A percentile compares a stretch with the other conserved stretches of the same genome.
Conservation (phyloP, 2,888 invertebrate species). For the Tetragonula carbonaria region DNA sequence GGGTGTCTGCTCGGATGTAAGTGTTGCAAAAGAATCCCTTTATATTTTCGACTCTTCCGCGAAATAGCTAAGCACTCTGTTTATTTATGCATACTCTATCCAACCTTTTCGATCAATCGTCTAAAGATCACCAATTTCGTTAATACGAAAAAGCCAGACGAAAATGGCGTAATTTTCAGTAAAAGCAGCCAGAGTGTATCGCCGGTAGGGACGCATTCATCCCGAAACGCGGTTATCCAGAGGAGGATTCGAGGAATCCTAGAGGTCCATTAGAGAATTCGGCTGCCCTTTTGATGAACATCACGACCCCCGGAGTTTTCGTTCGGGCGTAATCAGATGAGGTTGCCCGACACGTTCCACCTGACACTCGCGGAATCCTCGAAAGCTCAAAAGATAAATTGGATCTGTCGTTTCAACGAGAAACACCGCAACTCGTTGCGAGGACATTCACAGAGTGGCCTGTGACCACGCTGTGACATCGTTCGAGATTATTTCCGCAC, state of each 20-base stretch:
- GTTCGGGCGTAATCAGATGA: neutral
- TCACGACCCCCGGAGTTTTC: neutral
- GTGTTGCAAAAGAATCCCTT: too few relatives aligned
- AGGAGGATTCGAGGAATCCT: neutral
- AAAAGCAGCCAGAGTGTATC: neutral
- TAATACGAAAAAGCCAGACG: neutral
- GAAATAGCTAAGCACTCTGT: too few relatives aligned
- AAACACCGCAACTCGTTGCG: neutral
- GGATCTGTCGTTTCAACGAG: conserved; percentile 21
- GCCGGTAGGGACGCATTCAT: too few relatives aligned
- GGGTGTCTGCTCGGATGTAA: too few relatives aligned
- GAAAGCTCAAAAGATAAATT: conserved; percentile 27
- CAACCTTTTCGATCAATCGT: neutral
- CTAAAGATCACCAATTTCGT: neutral
- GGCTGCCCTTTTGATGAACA: conserved; percentile 3
- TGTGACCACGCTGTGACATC: conserved; percentile 27
- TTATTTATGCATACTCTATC: neutral
- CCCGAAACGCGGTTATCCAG: neutral
- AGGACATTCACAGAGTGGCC: conserved; percentile 12
- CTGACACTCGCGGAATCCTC: conserved; percentile 8
- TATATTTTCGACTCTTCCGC: too few relatives aligned
- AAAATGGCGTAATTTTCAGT: neutral
- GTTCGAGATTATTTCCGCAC: conserved; percentile 16
- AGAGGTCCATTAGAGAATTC: neutral
- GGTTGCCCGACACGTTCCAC: neutral